A percentile compares a stretch with the other conserved stretches of the same genome.
These are phyloP conservation scores for Bombus confusus DNA, from an alignment of 1,140 invertebrate species.

Conservation along the genomic window DNA sequence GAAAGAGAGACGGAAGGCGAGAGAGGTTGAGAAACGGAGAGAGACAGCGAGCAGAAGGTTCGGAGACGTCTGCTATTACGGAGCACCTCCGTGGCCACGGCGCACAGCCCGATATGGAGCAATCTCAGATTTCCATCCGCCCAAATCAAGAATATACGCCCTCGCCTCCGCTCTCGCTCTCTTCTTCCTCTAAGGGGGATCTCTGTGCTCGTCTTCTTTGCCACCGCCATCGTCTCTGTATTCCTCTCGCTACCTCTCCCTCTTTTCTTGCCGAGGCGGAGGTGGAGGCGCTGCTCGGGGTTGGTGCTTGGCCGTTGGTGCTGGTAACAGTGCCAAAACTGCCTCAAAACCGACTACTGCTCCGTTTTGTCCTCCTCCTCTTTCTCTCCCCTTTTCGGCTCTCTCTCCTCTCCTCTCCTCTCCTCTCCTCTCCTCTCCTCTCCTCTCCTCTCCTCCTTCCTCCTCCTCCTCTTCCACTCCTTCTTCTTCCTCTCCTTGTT, in stretches of 20 bases:
- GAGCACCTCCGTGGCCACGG: conserved; percentile 63
- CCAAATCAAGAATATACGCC: conserved; percentile 82
- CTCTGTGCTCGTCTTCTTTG: conserved; percentile 38
- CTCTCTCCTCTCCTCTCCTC: neutral
- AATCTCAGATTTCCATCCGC: conserved; percentile 83
- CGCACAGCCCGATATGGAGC: conserved; percentile 81
- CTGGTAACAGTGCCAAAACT: conserved; percentile 77
- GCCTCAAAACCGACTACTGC: conserved; percentile 74
- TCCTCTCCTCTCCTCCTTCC: conserved; percentile 4
- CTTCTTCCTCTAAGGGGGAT: conserved; percentile 51
- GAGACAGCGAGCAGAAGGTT: conserved; percentile 32
- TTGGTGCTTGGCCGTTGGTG: conserved; percentile 59
- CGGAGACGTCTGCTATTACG: conserved; percentile 62
- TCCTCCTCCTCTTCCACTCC: conserved; percentile 1
- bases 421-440: neutral
- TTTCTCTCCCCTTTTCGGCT: neutral
- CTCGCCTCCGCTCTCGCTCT: conserved; percentile 73
- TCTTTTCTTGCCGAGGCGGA: conserved; percentile 25
- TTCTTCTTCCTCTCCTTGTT: no score
- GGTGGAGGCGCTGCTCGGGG: conserved; percentile 59
- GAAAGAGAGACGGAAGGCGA: conserved; percentile 35
- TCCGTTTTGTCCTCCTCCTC: conserved; percentile 42
- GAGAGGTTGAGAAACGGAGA: neutral
- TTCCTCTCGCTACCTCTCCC: conserved; percentile 7
- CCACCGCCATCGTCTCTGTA: conserved; percentile 19